phyloP scores from a whole-genome alignment of 2,113 vertebrate species.

The Corvus moneduloides region DNA sequence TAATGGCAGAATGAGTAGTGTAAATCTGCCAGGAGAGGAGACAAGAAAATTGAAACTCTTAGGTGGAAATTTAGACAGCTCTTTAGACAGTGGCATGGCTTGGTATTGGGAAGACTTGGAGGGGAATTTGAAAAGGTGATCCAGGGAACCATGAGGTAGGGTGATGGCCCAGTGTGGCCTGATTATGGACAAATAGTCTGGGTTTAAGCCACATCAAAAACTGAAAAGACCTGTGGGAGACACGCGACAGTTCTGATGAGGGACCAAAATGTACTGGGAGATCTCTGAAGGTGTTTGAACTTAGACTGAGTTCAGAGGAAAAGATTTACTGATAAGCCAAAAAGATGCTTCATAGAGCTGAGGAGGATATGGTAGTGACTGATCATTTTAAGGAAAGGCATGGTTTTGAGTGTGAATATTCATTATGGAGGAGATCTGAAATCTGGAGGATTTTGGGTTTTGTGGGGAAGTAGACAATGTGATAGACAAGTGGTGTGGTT shows the following conservation, averaged over 20 bases:
- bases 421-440: background rate
- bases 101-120: background rate
- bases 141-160: background rate
- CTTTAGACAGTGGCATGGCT: background rate
- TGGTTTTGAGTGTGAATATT: background rate
- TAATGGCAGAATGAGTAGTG: background rate
- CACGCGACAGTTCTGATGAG: background rate
- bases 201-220: background rate
- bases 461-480: background rate
- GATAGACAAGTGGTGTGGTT: background rate
- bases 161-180: background rate
- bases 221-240: background rate
- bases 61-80: background rate
- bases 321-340: background rate
- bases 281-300: background rate
- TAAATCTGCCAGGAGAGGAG: background rate
- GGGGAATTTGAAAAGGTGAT: background rate
- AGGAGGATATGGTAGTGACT: background rate
- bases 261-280: background rate
- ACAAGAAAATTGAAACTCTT: background rate
- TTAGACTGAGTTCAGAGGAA: background rate
- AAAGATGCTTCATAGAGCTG: background rate
- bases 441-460: background rate
- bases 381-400: background rate
- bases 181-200: background rate